Conservation (phyloP, 2,888 invertebrate species). For the Macropis europaea region DNA sequence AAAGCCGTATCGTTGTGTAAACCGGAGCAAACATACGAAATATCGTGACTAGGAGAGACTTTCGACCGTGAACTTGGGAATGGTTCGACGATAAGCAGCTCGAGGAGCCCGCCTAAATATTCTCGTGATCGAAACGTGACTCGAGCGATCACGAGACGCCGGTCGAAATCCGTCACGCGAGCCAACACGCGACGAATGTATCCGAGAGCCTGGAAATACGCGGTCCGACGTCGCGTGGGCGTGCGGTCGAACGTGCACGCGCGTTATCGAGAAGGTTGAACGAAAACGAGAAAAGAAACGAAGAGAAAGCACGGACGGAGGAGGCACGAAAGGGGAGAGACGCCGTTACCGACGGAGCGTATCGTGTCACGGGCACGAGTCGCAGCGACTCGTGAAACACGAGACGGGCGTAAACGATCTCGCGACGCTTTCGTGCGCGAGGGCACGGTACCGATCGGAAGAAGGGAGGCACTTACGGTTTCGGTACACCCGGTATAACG, state of each 20-base stretch:
- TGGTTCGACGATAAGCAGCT: background rate
- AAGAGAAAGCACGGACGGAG: background rate
- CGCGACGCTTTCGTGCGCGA: slow-evolving; percentile 8
- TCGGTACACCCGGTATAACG: slow-evolving; percentile 41
- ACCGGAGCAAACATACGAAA: too few relatives aligned
- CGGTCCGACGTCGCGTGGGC: background rate
- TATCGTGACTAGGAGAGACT: too few relatives aligned
- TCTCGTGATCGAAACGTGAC: slow-evolving; percentile 51
- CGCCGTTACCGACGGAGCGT: slow-evolving; percentile 56
- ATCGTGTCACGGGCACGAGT: slow-evolving; percentile 32
- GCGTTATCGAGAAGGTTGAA: background rate
- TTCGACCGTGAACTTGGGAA: slow-evolving; percentile 35
- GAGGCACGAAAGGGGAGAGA: too few relatives aligned
- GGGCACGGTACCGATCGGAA: background rate
- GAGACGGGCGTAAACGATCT: slow-evolving; percentile 51
- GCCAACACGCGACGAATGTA: background rate
- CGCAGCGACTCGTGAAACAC: slow-evolving; percentile 29
- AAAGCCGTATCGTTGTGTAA: too few relatives aligned
- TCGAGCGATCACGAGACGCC: slow-evolving; percentile 38
- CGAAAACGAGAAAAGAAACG: background rate
- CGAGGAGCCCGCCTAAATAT: slow-evolving; percentile 39
- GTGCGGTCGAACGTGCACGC: background rate
- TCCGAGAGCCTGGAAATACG: background rate
- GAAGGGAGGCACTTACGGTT: slow-evolving; percentile 9
- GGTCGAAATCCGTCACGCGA: slow-evolving; percentile 45